phyloP scores from a whole-genome alignment of 2,888 invertebrate species.

The Patella caerulea region DNA sequence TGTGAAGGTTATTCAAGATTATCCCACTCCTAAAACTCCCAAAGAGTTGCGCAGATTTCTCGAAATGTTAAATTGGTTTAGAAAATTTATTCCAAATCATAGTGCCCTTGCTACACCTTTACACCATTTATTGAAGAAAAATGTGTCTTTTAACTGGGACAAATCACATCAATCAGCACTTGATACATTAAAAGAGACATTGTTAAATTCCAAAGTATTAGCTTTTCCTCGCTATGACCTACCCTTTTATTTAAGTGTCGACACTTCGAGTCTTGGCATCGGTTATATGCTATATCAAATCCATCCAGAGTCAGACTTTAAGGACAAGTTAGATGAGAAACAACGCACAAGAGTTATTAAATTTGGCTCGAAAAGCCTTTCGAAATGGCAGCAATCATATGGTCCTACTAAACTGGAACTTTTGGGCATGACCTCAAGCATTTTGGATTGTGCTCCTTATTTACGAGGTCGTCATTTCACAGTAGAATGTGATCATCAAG shows the following conservation, averaged over 20 bases:
- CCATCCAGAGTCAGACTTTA: conserved; percentile 11
- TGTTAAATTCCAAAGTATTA: conserved; percentile 22
- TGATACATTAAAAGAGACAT: conserved; percentile 12
- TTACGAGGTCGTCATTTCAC: conserved; percentile 22
- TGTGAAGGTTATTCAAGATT: conserved; percentile 17
- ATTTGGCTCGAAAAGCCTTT: conserved; percentile 9
- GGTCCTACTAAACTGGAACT: conserved; percentile 25
- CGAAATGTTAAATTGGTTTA: conserved; percentile 32
- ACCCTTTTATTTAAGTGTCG: conserved; percentile 24
- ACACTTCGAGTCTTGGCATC: conserved; percentile 19
- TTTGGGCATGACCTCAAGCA: conserved; percentile 19
- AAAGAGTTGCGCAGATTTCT: conserved; percentile 31
- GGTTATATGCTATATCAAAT: conserved; percentile 21
- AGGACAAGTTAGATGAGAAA: not conserved
- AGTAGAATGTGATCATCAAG: conserved; percentile 25
- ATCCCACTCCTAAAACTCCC: conserved; percentile 16
- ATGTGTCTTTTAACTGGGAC: conserved; percentile 17
- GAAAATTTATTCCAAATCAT: conserved; percentile 31
- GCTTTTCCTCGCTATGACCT: conserved; percentile 27
- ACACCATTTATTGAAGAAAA: conserved; percentile 19
- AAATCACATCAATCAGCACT: conserved; percentile 13
- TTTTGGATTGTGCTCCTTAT: conserved; percentile 27
- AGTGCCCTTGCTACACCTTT: conserved; percentile 22
- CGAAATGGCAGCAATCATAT: conserved; percentile 15
- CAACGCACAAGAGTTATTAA: not conserved